A percentile compares a stretch with the other conserved stretches of the same genome.
These are phyloP conservation scores for Trichonephila inaurata DNA, from an alignment of 1,140 invertebrate species.

Conservation along the genomic window DNA sequence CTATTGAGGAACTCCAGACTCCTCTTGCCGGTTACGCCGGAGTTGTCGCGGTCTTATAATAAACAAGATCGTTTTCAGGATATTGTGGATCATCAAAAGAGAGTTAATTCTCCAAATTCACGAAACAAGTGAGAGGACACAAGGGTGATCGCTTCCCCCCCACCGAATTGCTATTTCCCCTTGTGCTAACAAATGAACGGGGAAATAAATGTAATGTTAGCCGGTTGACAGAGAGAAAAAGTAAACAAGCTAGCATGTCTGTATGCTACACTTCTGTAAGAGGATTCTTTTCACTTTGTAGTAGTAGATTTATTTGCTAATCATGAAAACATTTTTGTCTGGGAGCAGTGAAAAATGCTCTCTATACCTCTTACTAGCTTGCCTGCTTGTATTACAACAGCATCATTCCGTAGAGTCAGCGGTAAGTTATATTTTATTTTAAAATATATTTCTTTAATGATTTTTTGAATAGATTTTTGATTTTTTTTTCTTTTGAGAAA, in stretches of 20 bases:
- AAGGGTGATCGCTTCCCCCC: neutral
- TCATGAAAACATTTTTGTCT: neutral
- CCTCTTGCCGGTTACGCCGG: slow-evolving; percentile 28
- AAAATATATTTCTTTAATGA: neutral
- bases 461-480: neutral
- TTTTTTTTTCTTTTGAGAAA: too few relatives aligned
- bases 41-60: slow-evolving; percentile 4
- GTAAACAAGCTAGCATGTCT: slow-evolving; percentile 21
- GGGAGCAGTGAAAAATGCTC: neutral
- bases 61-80: neutral
- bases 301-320: neutral
- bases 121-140: neutral
- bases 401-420: slow-evolving; percentile 39
- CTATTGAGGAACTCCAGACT: neutral
- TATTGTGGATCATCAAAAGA: neutral
- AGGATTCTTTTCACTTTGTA: neutral
- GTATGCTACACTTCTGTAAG: neutral
- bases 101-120: neutral
- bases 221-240: neutral
- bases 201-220: neutral
- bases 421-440: slow-evolving; percentile 41
- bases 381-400: neutral
- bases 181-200: neutral
- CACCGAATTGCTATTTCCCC: neutral
- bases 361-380: neutral